phyloP scores from a whole-genome alignment of 2,113 vertebrate species.

The Prochilodus magdalenae region DNA sequence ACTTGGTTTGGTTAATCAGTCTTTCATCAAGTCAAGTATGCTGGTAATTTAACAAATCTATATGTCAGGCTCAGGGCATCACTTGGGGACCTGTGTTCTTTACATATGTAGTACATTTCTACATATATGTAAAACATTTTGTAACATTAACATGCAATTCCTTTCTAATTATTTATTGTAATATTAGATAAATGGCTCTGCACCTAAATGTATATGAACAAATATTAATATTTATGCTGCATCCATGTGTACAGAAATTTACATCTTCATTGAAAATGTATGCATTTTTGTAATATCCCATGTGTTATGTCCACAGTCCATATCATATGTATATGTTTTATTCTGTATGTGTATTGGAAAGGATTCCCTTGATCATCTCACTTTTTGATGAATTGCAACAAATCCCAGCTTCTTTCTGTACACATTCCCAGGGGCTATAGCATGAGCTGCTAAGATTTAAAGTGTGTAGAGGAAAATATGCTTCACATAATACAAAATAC shows the following conservation, averaged over 20 bases:
- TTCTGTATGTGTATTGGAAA: slow-evolving; percentile 4
- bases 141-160: too few relatives aligned
- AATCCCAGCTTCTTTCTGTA: slow-evolving; percentile 12
- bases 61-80: too few relatives aligned
- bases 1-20: too few relatives aligned
- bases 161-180: too few relatives aligned
- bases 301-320: neutral
- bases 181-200: too few relatives aligned
- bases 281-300: neutral
- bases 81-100: too few relatives aligned
- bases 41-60: too few relatives aligned
- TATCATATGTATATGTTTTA: neutral
- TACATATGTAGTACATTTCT: too few relatives aligned
- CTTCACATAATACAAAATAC: neutral
- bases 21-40: too few relatives aligned
- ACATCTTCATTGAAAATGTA: neutral
- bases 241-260: neutral
- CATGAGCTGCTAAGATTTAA: neutral
- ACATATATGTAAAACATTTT: too few relatives aligned
- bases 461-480: too few relatives aligned
- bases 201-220: neutral
- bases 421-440: neutral
- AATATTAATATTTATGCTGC: neutral
- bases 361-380: slow-evolving; percentile 2
- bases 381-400: slow-evolving; percentile 13